phyloP scores from a whole-genome alignment of 2,113 vertebrate species.

The Gulo gulo region DNA sequence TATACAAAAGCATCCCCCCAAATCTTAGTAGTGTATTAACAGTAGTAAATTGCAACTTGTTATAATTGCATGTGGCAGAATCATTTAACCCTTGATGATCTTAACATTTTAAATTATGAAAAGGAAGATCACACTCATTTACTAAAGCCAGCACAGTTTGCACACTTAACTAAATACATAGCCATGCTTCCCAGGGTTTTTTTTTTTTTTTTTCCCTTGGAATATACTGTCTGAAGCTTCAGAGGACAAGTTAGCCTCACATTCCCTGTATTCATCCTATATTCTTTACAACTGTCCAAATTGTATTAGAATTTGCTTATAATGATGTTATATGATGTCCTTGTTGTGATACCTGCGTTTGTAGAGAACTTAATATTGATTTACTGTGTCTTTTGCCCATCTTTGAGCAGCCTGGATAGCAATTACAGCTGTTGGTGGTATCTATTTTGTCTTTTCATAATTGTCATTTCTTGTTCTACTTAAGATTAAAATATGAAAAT shows the following conservation, averaged over 20 bases:
- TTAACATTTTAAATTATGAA: not conserved
- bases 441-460: slow-evolving; percentile 88
- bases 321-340: slow-evolving; percentile 87
- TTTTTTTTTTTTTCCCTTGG: not conserved
- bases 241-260: slow-evolving; percentile 72
- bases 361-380: slow-evolving; percentile 87
- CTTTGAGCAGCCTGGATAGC: slow-evolving; percentile 80
- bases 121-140: slow-evolving; percentile 14
- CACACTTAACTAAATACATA: slow-evolving; percentile 44
- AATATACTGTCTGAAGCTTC: slow-evolving; percentile 68
- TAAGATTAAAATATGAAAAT: slow-evolving; percentile 90
- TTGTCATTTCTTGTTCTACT: slow-evolving; percentile 86
- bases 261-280: slow-evolving; percentile 54
- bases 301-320: slow-evolving; percentile 84
- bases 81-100: slow-evolving; percentile 57
- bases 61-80: slow-evolving; percentile 14
- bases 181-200: not conserved
- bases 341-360: slow-evolving; percentile 81
- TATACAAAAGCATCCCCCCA: not conserved
- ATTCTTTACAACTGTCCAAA: slow-evolving; percentile 83
- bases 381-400: slow-evolving; percentile 83
- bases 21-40: slow-evolving; percentile 13
- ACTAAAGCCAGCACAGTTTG: not conserved
- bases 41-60: not conserved
- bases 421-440: slow-evolving; percentile 86